Evolutionary conservation across 2,113 vertebrate genomes (phyloP).

Genomic region (Lophochroa leadbeateri): DNA sequence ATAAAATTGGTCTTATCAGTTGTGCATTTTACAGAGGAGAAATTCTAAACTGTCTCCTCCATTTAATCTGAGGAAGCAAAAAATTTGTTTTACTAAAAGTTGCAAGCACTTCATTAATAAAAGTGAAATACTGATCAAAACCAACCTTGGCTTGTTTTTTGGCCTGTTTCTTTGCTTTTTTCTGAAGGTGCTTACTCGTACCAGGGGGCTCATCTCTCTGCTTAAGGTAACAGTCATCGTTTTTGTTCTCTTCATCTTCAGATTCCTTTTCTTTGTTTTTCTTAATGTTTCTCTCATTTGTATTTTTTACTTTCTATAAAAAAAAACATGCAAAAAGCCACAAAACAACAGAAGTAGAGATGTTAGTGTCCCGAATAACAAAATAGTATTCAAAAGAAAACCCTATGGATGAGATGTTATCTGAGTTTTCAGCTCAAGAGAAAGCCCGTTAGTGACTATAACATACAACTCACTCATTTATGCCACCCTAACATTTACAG

Average conservation of each 20-base stretch:
- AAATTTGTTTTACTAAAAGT: background rate
- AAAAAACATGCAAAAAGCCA: background rate
- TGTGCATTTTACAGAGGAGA: background rate
- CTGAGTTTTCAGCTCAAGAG: background rate
- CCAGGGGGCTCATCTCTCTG: slow-evolving; percentile 73
- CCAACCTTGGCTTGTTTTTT: slow-evolving; percentile 94
- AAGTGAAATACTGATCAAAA: background rate
- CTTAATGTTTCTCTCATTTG: slow-evolving; percentile 77
- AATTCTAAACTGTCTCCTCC: background rate
- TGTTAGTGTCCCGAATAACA: background rate
- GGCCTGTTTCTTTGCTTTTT: slow-evolving; percentile 94
- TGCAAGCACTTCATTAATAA: background rate
- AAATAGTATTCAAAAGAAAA: background rate
- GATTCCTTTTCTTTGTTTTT: slow-evolving; percentile 74
- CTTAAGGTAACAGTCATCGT: slow-evolving; percentile 71
- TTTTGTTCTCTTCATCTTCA: slow-evolving; percentile 71
- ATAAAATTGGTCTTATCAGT: background rate
- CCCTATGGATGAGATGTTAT: background rate
- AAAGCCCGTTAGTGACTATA: background rate
- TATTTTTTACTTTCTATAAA: slow-evolving; percentile 78
- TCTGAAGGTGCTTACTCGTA: slow-evolving; percentile 91
- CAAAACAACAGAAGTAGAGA: background rate
- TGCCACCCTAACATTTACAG: background rate
- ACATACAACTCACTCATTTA: background rate
- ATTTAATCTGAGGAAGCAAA: background rate